A percentile compares a stretch with the other conserved stretches of the same genome.
These are phyloP conservation scores for Muscina levida DNA, from an alignment of 2,888 invertebrate species.

Conservation along the genomic window DNA sequence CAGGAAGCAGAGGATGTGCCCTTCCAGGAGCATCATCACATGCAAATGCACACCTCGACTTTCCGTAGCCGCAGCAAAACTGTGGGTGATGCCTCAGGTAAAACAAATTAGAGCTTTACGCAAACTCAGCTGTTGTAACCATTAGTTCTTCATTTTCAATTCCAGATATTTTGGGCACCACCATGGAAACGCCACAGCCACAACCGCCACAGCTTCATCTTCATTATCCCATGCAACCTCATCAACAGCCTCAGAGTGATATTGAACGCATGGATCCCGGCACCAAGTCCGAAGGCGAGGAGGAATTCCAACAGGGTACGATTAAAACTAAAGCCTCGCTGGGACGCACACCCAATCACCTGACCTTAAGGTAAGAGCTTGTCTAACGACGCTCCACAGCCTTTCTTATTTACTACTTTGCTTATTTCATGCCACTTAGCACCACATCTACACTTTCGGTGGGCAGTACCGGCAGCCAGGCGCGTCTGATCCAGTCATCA, in stretches of 20 bases:
- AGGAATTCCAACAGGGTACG: slow-evolving; percentile 85
- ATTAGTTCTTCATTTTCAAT: neutral
- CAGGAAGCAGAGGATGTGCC: slow-evolving; percentile 87
- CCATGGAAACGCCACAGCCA: slow-evolving; percentile 64
- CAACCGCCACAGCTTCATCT: slow-evolving; percentile 66
- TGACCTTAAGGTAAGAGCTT: slow-evolving; percentile 86
- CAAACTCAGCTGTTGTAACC: neutral
- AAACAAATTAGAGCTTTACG: slow-evolving; percentile 71
- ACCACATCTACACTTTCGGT: slow-evolving; percentile 96
- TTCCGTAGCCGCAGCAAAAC: slow-evolving; percentile 94
- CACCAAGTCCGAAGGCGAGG: slow-evolving; percentile 92
- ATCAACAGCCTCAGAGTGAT: slow-evolving; percentile 79
- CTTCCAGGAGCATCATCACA: slow-evolving; percentile 73
- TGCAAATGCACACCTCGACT: slow-evolving; percentile 76
- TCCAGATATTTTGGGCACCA: slow-evolving; percentile 58
- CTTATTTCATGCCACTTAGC: slow-evolving; percentile 80
- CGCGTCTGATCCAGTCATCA: slow-evolving; percentile 95
- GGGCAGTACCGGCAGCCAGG: slow-evolving; percentile 95
- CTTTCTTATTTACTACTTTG: neutral
- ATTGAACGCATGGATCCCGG: slow-evolving; percentile 85
- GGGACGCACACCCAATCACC: slow-evolving; percentile 95
- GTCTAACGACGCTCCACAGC: neutral
- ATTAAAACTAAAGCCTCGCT: slow-evolving; percentile 85
- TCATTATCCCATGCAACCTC: slow-evolving; percentile 77
- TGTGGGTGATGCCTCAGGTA: slow-evolving; percentile 91